Evolutionary conservation across 2,797 vertebrate species (phyloP).

Genomic region (Chromis chromis): DNA sequence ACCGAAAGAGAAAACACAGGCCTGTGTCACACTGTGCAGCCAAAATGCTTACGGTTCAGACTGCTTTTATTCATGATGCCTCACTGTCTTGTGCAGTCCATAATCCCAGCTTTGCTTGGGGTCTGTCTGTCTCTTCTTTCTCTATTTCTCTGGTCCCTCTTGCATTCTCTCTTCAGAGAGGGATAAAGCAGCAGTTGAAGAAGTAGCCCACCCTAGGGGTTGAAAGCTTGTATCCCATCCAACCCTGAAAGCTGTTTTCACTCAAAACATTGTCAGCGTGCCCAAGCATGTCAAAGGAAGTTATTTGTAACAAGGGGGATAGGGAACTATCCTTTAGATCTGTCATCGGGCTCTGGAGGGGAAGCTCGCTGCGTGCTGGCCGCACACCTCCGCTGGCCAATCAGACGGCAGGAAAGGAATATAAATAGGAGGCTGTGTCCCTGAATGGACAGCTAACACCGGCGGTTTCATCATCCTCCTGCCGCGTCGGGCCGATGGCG

Average conservation of each 20-base stretch:
- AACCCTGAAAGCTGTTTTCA: slow-evolving; percentile 87
- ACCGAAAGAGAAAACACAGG: slow-evolving; percentile 67
- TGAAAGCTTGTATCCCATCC: slow-evolving; percentile 85
- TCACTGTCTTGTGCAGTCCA: slow-evolving; percentile 63
- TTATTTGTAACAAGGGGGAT: slow-evolving; percentile 86
- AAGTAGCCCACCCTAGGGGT: slow-evolving; percentile 85
- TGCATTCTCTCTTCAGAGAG: slow-evolving; percentile 68
- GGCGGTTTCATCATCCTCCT: slow-evolving; percentile 65
- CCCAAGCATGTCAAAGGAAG: slow-evolving; percentile 86
- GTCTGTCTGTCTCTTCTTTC: slow-evolving; percentile 53
- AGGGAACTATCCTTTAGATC: slow-evolving; percentile 85
- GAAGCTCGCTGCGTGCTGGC: slow-evolving; percentile 72
- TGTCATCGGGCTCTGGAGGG: slow-evolving; percentile 77
- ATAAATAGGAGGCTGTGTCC: slow-evolving; percentile 74
- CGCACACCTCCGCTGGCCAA: slow-evolving; percentile 77
- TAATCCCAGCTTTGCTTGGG: slow-evolving; percentile 67
- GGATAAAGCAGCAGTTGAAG: slow-evolving; percentile 84
- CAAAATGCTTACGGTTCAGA: slow-evolving; percentile 53
- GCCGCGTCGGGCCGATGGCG: slow-evolving; percentile 40
- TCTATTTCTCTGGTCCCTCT: slow-evolving; percentile 54
- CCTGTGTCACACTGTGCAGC: slow-evolving; percentile 52
- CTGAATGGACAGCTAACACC: slow-evolving; percentile 63
- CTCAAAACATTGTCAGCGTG: slow-evolving; percentile 85
- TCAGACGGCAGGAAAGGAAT: slow-evolving; percentile 72
- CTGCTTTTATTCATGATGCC: slow-evolving; percentile 61